Conservation (phyloP, 1,140 invertebrate species). For the Drosophila mayri region DNA sequence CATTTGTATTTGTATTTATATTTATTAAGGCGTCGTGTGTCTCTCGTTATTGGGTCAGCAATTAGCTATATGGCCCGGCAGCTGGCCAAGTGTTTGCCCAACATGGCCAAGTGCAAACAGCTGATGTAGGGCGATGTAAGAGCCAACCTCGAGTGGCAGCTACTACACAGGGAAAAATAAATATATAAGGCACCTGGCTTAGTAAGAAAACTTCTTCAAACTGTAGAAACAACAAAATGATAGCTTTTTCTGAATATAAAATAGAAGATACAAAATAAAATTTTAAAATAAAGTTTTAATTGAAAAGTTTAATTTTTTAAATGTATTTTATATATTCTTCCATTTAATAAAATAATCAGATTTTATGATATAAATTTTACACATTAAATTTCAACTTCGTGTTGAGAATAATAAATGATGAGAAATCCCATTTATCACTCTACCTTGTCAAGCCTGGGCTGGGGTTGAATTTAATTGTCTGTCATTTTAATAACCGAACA, state of each 20-base stretch:
- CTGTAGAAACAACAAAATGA: background rate
- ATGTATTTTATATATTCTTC: too few relatives aligned
- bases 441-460: background rate
- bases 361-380: too few relatives aligned
- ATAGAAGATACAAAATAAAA: too few relatives aligned
- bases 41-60: constrained; percentile 74
- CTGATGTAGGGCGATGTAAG: constrained; percentile 8
- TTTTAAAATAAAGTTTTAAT: too few relatives aligned
- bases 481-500: constrained; percentile 17
- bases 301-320: too few relatives aligned
- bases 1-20: constrained; percentile 45
- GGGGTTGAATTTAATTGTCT: constrained; percentile 3
- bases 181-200: background rate
- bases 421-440: constrained; percentile 7
- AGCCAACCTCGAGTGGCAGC: constrained; percentile 6
- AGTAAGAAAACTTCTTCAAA: background rate
- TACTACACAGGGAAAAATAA: background rate
- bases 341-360: too few relatives aligned
- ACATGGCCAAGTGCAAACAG: constrained; percentile 35
- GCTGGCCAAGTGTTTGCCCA: constrained; percentile 16
- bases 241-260: background rate
- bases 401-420: constrained; percentile 6
- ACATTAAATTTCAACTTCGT: background rate
- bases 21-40: constrained; percentile 58
- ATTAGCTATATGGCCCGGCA: constrained; percentile 51